phyloP scores from a whole-genome alignment of 1,140 invertebrate genomes.

The Teleopsis dalmanni region DNA sequence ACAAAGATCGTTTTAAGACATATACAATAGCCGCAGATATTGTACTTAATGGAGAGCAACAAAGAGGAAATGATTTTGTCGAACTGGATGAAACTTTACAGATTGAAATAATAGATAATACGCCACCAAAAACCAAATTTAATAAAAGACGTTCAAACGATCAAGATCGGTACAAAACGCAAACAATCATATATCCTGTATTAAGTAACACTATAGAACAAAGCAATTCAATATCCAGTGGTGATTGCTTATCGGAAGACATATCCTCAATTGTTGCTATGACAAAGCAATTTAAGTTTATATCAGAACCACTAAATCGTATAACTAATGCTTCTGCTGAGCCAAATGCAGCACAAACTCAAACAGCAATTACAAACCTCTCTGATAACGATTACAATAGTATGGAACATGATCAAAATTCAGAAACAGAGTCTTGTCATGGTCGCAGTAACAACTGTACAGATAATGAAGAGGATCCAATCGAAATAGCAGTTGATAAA shows the following conservation, averaged over 20 bases:
- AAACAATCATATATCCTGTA: constrained; percentile 30
- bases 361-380: background rate
- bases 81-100: constrained; percentile 38
- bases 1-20: constrained; percentile 69
- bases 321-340: constrained; percentile 20
- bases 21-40: constrained; percentile 63
- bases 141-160: constrained; percentile 24
- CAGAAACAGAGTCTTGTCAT: constrained; percentile 45
- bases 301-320: background rate
- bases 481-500: background rate
- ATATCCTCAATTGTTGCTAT: constrained; percentile 35
- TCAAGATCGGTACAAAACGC: constrained; percentile 36
- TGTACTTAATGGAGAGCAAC: constrained; percentile 11
- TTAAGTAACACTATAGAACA: background rate
- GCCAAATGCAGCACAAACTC: background rate
- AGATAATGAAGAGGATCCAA: background rate
- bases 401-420: constrained; percentile 49
- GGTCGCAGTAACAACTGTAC: constrained; percentile 1
- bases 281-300: constrained; percentile 17
- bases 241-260: constrained; percentile 49
- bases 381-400: constrained; percentile 29
- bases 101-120: constrained; percentile 25
- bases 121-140: background rate
- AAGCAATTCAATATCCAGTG: constrained; percentile 15
- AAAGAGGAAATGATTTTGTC: constrained; percentile 16